Evolutionary conservation across 2,113 vertebrate genomes (phyloP).

Genomic region (Zingel zingel): DNA sequence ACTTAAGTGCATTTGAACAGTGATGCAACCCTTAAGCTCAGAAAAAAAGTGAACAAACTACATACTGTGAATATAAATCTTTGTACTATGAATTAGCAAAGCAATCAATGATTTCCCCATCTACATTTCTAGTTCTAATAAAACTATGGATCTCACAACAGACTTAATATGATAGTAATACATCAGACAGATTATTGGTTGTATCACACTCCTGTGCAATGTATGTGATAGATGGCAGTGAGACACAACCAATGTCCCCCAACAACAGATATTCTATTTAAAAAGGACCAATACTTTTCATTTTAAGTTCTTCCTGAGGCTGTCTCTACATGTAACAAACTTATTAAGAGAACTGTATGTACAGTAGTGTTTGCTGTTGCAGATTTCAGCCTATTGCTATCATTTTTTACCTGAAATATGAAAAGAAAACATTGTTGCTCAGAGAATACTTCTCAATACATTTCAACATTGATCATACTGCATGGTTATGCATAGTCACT

Average conservation of each 20-base stretch:
- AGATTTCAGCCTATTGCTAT: not conserved
- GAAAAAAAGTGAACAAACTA: not conserved
- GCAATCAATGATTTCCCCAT: not conserved
- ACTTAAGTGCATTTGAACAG: not conserved
- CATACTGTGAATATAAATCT: not conserved
- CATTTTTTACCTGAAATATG: no score
- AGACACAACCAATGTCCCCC: not conserved
- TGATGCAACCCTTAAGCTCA: not conserved
- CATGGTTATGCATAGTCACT: no score
- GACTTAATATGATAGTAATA: conserved; percentile 1
- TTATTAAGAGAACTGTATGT: not conserved
- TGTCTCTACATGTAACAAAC: not conserved
- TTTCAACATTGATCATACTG: not conserved
- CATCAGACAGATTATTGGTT: conserved; percentile 15
- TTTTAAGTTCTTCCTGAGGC: conserved; percentile 11
- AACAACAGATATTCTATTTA: conserved; percentile 24
- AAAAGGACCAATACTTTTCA: not conserved
- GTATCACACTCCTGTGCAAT: not conserved
- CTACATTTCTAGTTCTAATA: conserved; percentile 8
- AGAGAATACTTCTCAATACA: not conserved
- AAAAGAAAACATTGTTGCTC: not conserved
- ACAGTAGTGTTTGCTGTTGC: not conserved
- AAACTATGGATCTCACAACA: not conserved
- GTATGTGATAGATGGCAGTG: conserved; percentile 20
- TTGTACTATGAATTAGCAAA: not conserved